phyloP scores from a whole-genome alignment of 2,888 invertebrate genomes.

The Drosophila planitibia region DNA sequence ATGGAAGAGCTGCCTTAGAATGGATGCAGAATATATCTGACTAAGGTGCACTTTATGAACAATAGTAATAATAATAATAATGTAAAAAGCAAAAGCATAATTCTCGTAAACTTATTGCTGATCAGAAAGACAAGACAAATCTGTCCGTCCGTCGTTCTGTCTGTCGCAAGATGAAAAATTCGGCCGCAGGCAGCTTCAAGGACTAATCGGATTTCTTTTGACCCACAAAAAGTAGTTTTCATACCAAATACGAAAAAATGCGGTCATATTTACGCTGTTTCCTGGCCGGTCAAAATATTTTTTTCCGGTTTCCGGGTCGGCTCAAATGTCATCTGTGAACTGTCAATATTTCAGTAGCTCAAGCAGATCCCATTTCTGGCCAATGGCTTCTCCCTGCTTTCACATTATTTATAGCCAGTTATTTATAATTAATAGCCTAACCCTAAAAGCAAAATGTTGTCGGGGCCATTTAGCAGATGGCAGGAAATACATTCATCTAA shows the following conservation, averaged over 20 bases:
- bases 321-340: not conserved
- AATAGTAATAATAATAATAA: not conserved
- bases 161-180: not conserved
- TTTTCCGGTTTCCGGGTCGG: not conserved
- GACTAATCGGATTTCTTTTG: slow-evolving; percentile 1
- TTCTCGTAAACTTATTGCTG: not conserved
- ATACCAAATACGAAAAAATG: not conserved
- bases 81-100: not conserved
- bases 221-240: not conserved
- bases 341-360: slow-evolving; percentile 15
- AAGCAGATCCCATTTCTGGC: not conserved
- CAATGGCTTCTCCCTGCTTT: not conserved
- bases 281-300: not conserved
- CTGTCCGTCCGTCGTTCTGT: not conserved
- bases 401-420: slow-evolving; percentile 18
- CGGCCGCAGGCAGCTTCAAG: not conserved
- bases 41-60: not conserved
- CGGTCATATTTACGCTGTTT: not conserved
- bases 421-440: slow-evolving; percentile 42
- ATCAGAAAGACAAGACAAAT: not conserved
- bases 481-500: slow-evolving; percentile 49
- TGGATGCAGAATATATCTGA: not conserved
- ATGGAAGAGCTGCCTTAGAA: not conserved
- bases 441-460: slow-evolving; percentile 63
- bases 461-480: slow-evolving; percentile 34